Conservation (phyloP, 1,140 invertebrate species). For the Ectropis grisescens region DNA sequence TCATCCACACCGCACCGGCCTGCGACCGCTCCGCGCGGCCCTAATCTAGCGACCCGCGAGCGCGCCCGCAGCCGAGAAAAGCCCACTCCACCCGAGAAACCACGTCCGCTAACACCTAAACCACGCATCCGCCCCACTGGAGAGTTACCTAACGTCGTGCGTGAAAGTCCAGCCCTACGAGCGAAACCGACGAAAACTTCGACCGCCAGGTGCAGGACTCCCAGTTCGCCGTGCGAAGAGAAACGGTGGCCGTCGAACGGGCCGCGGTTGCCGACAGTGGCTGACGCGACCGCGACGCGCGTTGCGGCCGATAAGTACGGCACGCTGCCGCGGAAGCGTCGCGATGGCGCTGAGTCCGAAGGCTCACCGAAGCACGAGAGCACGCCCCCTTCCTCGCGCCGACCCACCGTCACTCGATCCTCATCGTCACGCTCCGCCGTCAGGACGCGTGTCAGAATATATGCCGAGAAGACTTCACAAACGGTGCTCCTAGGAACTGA, state of each 20-base stretch:
- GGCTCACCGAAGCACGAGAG: conserved; percentile 59
- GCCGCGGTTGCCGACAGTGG: conserved; percentile 39
- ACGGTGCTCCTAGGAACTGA: conserved; percentile 80
- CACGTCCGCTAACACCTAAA: conserved; percentile 64
- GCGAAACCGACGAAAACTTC: conserved; percentile 72
- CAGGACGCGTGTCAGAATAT: conserved; percentile 76
- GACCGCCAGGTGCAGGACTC: conserved; percentile 71
- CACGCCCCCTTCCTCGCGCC: conserved; percentile 52
- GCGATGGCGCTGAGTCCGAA: conserved; percentile 72
- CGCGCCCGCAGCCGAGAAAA: conserved; percentile 71
- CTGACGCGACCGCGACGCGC: conserved; percentile 63
- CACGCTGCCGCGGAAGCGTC: conserved; percentile 79
- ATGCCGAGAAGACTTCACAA: conserved; percentile 82
- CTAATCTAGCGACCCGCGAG: conserved; percentile 61
- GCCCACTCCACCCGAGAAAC: conserved; percentile 47
- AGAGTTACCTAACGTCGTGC: conserved; percentile 64
- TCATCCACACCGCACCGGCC: conserved; percentile 71
- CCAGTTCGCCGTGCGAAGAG: conserved; percentile 78
- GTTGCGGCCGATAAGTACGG: conserved; percentile 78
- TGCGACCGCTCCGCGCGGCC: conserved; percentile 63
- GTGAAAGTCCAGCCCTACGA: conserved; percentile 62
- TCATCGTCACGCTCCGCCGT: conserved; percentile 69
- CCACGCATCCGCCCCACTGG: conserved; percentile 71
- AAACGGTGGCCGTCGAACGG: conserved; percentile 74
- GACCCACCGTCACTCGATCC: conserved; percentile 61